Base-by-base conservation (phyloP, 1,140 invertebrate genomes). In the Helicoverpa armigera region DNA sequence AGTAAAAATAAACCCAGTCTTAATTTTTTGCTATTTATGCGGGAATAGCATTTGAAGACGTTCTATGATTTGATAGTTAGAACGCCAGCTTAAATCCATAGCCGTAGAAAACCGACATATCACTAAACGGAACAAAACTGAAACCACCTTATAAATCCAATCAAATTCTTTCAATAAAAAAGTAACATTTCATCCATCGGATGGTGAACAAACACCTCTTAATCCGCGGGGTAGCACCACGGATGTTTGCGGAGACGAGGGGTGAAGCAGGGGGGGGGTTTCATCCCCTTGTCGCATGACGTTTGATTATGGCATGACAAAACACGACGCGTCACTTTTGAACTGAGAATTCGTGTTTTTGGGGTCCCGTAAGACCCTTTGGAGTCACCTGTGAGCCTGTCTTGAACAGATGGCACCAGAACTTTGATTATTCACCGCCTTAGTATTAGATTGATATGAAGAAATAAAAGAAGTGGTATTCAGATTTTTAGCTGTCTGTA, bases 241-340 rank as follows among this genome's bases (percentile, higher is more conserved):
- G 79, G 82, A 77, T 79, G 79, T 85, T 85, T 83, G 74, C 77
- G 73, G 70, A 79, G 76, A 72, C 70, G 73, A 73, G 72, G 50
- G 63, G 80, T 35, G 23, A 31, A 56, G 70, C 80, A 35, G 16
- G 35, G 60, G 75, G 35, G 13, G 50, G 61, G 75, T 56, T 61
- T 35, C 82, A 75, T 82, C 78, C 81, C 81, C 75, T 72, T 48
- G 63, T 78, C 79, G 82, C 83, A 87, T 88, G 87, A 87, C 86
- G 85, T 88, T 89, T 88, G 87, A 88, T 88, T 86, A 86, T 83
- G 61, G 65, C 87, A 85, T 86, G 90, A 89, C 88, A 85, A 85
- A 86, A 88, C 88, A 89, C 83, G 83, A 51, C 82, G 67, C 78
- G 50, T 61, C 75, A 54, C 75, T 77, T 77, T 77, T 43, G 12